Conservation (phyloP, 2,113 vertebrate species). For the Ctenomys sociabilis region DNA sequence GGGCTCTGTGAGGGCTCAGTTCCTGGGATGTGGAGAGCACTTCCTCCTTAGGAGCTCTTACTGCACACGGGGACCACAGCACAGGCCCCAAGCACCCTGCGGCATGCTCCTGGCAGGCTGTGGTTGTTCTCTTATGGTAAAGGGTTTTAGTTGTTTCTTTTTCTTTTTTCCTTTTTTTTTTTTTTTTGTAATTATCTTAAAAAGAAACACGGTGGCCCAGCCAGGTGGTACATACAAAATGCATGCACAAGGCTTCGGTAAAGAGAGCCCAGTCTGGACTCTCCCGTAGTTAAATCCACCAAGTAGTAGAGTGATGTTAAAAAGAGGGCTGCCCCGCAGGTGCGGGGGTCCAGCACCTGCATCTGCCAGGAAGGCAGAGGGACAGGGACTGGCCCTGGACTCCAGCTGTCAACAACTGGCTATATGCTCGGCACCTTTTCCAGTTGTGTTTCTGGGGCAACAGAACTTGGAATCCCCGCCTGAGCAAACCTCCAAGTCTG, state of each 20-base stretch:
- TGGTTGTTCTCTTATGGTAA: background rate
- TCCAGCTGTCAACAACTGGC: rapidly evolving
- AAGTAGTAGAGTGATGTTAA: rapidly evolving
- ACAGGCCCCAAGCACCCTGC: rapidly evolving
- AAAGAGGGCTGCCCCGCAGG: background rate
- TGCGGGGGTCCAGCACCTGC: background rate
- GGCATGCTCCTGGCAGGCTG: rapidly evolving
- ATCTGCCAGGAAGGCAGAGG: rapidly evolving
- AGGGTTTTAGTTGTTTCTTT: background rate
- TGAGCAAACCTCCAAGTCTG: rapidly evolving
- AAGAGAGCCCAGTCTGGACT: rapidly evolving
- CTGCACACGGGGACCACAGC: too few relatives aligned
- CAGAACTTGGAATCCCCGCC: background rate
- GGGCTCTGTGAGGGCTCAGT: background rate
- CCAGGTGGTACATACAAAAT: background rate
- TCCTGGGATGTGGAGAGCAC: background rate
- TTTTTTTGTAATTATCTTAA: background rate
- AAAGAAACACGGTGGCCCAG: background rate
- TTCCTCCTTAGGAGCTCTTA: background rate
- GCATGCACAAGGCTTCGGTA: background rate
- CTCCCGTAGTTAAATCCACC: background rate
- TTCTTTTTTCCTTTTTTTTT: background rate
- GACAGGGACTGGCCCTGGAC: rapidly evolving
- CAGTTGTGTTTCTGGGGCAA: background rate
- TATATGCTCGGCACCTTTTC: background rate